These are phyloP conservation scores for Drosophila burlai DNA, from an alignment of 1,140 invertebrate species.

Conservation along the genomic window DNA sequence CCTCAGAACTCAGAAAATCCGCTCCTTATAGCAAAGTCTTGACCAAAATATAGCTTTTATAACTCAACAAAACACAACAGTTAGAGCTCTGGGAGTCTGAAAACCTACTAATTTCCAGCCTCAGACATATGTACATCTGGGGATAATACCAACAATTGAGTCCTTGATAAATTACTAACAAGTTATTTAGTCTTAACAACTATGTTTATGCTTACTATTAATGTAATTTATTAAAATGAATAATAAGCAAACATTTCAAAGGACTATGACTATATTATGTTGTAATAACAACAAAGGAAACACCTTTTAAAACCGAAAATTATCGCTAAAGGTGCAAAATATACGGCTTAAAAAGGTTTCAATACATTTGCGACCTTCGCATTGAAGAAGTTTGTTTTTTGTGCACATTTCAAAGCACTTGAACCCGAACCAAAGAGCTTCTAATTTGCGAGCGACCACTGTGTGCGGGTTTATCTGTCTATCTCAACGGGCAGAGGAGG, in stretches of 20 bases:
- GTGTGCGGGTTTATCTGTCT: slow-evolving; percentile 43
- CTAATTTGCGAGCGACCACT: slow-evolving; percentile 49
- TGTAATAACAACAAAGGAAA: too few species aligned
- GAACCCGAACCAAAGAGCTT: slow-evolving; percentile 26
- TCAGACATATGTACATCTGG: too few species aligned
- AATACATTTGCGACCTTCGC: slow-evolving; percentile 24
- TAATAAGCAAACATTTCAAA: not conserved
- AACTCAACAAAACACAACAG: too few species aligned
- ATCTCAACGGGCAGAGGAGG: slow-evolving; percentile 13
- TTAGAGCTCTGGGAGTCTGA: too few species aligned
- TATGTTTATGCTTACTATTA: not conserved
- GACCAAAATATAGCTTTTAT: too few species aligned
- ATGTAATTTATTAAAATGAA: not conserved
- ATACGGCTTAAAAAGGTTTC: not conserved
- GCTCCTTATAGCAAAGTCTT: too few species aligned
- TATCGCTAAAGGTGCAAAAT: not conserved
- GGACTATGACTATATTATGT: too few species aligned
- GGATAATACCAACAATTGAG: too few species aligned
- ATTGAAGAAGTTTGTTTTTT: slow-evolving; percentile 14
- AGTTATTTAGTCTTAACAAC: not conserved
- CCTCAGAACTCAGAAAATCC: too few species aligned
- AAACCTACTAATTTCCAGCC: too few species aligned
- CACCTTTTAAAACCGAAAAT: too few species aligned
- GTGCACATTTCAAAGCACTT: slow-evolving; percentile 14
- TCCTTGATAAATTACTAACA: too few species aligned